Base-by-base conservation (phyloP, 2,797 vertebrate genomes). In the Garrulus glandarius region DNA sequence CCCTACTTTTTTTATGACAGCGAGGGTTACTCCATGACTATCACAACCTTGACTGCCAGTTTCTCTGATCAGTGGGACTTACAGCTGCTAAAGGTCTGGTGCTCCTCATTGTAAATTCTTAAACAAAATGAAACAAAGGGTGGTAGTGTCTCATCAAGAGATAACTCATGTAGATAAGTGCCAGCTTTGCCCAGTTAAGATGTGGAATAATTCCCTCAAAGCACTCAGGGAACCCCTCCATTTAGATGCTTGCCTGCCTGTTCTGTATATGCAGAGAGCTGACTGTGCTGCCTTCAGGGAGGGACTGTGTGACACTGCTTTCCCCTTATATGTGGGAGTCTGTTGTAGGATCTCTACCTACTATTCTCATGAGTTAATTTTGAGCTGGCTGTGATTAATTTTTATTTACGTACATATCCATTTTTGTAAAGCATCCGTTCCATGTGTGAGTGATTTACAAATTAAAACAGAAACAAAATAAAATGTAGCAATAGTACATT, bases 381-480 rank as follows among this genome's bases (percentile, higher is more conserved):
- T 2, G 0, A 64, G 43, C 34, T 29, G 57, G 46, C 41, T 89
- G 41, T 60, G 65, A 83, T 82, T 93, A 67, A 44, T 80, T 87
- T 89, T 87, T 92, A 46, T 93, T 93, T 93, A 80, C 57, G 74
- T 91, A 87, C 27, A 44, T 89, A 77, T 60, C 20, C 0, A 0
- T 32, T 89, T 92, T 93, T 82, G 43, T 87, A 71, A 94, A 87
- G 36, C 32, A 94, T 60, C 30, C 56, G 13, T 39, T 14, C 14
- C 39, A 39, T 14, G 13, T 95, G 71, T 78, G 72, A 87, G 24
- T 85, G 60, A 92, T 94, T 94, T 91, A 80, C 68, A 92, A 83
- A 91, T 95, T 82, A 85, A 94, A 96, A 43, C n/a, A 93, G 84
- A 95, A 95, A 1, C 68, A 91, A 84, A 88, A 67, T 67, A 93